phyloP scores from a whole-genome alignment of 2,797 vertebrate species.

The Gorsachius magnificus region DNA sequence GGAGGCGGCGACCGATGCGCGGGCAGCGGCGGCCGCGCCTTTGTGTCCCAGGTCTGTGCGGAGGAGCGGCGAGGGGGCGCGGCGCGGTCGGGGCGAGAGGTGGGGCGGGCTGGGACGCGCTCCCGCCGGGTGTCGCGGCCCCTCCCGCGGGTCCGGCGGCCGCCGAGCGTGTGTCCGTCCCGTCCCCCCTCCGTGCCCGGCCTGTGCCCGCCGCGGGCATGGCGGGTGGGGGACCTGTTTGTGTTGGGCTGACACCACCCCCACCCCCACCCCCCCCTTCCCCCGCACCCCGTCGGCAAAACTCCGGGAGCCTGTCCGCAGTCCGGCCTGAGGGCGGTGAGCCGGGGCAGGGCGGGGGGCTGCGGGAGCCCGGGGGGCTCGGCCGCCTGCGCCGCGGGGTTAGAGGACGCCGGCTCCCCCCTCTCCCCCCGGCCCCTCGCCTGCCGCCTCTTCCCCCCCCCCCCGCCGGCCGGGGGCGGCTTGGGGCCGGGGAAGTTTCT shows the following conservation, averaged over 20 bases:
- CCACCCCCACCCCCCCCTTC: too few relatives aligned
- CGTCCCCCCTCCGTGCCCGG: background rate
- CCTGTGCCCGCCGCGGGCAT: background rate
- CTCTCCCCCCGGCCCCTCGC: too few relatives aligned
- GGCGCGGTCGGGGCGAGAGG: background rate
- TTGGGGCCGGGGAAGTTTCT: background rate
- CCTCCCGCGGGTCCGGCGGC: background rate
- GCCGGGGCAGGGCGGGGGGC: too few relatives aligned
- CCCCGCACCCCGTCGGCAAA: background rate
- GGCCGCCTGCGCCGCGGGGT: background rate
- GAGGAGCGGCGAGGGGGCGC: background rate
- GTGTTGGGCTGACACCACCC: background rate
- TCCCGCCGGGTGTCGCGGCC: background rate
- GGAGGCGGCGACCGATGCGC: background rate
- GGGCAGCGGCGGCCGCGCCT: background rate
- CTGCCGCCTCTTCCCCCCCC: too few relatives aligned
- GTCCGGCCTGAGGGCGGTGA: background rate
- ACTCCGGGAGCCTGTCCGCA: background rate
- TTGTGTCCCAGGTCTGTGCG: slow-evolving; percentile 2
- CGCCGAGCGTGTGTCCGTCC: background rate
- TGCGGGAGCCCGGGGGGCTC: too few relatives aligned
- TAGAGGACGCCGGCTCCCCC: background rate
- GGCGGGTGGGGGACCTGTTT: background rate
- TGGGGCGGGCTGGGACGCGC: background rate
- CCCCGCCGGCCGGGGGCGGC: background rate